Conservation (phyloP, 2,797 vertebrate species). For the Periophthalmus magnuspinnatus region DNA sequence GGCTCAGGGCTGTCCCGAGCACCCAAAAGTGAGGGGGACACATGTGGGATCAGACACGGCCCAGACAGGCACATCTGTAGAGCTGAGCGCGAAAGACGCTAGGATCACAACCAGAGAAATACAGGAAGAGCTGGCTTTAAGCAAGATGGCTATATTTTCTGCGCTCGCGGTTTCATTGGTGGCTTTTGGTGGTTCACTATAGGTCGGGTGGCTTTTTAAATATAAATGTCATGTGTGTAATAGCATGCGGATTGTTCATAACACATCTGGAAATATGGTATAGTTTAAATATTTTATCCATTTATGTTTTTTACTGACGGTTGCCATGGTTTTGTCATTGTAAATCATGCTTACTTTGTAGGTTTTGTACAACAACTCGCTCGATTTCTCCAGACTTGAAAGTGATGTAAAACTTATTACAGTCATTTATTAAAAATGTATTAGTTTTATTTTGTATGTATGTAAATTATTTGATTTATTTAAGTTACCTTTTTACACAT, state of each 20-base stretch:
- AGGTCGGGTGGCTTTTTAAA: not conserved
- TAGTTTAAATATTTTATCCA: not conserved
- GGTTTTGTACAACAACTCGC: not conserved
- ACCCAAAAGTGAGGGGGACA: conserved; percentile 14
- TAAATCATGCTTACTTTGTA: not conserved
- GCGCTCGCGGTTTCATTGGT: not conserved
- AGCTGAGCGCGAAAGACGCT: not conserved
- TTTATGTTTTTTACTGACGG: not conserved
- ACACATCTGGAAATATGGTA: not conserved
- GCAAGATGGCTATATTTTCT: not conserved
- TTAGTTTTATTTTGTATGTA: too few relatives aligned
- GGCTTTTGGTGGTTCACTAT: not conserved
- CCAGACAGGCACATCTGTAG: conserved; percentile 9
- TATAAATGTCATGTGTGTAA: not conserved
- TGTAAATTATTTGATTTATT: too few relatives aligned
- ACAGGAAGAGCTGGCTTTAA: conserved; percentile 1
- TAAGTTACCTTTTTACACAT: too few relatives aligned
- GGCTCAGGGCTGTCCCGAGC: conserved; percentile 12
- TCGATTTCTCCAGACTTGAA: not conserved
- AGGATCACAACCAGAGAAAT: conserved; percentile 2
- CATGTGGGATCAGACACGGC: conserved; percentile 11
- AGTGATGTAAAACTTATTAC: too few relatives aligned
- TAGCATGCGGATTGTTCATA: not conserved
- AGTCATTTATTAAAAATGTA: too few relatives aligned
- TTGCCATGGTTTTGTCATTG: not conserved